Base-by-base conservation (phyloP, 2,113 vertebrate species). In the Bambusicola thoracicus region DNA sequence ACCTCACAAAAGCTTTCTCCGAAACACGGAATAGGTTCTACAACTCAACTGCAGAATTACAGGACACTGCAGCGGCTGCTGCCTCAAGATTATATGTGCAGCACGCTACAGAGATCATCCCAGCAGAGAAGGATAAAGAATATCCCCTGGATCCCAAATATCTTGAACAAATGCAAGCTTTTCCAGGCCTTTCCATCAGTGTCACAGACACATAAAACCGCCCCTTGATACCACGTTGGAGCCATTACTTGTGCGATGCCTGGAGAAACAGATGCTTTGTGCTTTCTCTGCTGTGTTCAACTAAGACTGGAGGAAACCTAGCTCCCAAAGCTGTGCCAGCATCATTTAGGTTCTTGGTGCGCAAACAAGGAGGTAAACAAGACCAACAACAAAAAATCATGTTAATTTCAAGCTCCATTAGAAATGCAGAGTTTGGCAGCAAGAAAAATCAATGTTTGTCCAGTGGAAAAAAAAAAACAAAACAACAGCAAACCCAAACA, bases 391-490 rank as follows among this genome's bases (percentile, higher is more conserved):
- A 91, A 91, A 79, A 96, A 93, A 38, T 56, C 69, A 44, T 95
- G 96, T 97, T 97, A 93, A 97, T 97, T 97, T 97, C 96, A 97
- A 95, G 96, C 93, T 96, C 93, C 95, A 97, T 97, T 97, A 97
- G 96, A 97, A 97, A 96, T 85, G 91, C 82, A 88, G 87, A 89
- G n/a, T 88, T 91, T 93, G 91, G 88, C 81, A 93, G 81, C 62
- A 90, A 95, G 93, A 95, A 96, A 96, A 97, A 97, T 97, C 97
- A 97, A 96, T 97, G 92, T 97, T 95, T 95, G 95, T 94, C 96
- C 97, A 93, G 84, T 77, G 79, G 92, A 49, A 65, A 82, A 89
- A 95, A 79, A 19, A 81, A 94, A 55, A n/a, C 38, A 40, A 65
- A 40, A 65, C 6, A 32, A 55, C 15, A 20, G 29, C 51, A 53